Base-by-base conservation (phyloP, 35 echinoderm and acorn worm species). In the Ophioderma brevispina region DNA sequence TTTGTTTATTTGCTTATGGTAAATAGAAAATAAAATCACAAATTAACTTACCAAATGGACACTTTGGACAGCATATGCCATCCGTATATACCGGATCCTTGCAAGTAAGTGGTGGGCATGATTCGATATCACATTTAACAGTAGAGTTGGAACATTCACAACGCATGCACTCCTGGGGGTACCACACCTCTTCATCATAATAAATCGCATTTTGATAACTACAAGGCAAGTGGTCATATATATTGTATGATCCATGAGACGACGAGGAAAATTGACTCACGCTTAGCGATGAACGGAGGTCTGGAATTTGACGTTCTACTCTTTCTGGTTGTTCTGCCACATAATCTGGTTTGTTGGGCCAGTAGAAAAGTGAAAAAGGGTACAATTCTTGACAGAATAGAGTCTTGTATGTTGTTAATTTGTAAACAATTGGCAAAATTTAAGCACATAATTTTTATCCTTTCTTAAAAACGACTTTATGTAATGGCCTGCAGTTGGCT, bases 1-100 rank as follows among this genome's bases (percentile, higher is more conserved):
- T 21, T 52, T 11, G 46, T 21, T n/a, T n/a, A n/a, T 52, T 52
- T 52, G 46, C 46, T 11, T 52, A 52, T 52, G n/a, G 46, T 52
- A 8, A 52, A 8, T 52, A 52, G 8, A 52, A 52, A 52, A 52
- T 8, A 52, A 52, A 8, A 70, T 30, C 10, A 70, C 10, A 70
- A 25, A 70, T 15, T 4, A 31, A 98, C 96, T 98, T 89, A 98
- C 96, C 82, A 50, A 86, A 94, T 41, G 96, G 89, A 87, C 96
- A 94, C 33, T 90, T 78, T 33, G 38, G 78, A 82, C 96, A 98
- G 84, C 96, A 98, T 63, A 92, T 87, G 32, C 93, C 96, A 3
- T 77, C 41, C 14, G 81, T 38, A 40, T 86, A 88, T 23, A 92
- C 84, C 18, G 79, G 87, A 87, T 98, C 87, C 33, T 32, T 31